Base-by-base conservation (phyloP, 2,113 vertebrate species). In the Solea solea region DNA sequence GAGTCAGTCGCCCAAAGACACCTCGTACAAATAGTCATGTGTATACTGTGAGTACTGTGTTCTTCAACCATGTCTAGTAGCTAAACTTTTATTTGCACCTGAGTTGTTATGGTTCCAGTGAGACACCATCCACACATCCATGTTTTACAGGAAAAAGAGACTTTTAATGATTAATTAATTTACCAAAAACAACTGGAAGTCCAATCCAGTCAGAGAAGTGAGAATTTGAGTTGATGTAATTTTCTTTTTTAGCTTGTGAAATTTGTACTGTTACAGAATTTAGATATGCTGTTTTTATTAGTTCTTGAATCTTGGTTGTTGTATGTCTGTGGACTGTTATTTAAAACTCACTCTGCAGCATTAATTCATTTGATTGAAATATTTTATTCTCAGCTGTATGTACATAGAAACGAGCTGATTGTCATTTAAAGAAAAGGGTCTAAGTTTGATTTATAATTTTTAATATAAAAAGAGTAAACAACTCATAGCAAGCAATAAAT, bases 61-160 rank as follows among this genome's bases (percentile, higher is more conserved):
- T 46, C 9, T 45, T 65, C 5, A 28, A 56, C 9, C 27, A 28
- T 13, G 34, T 40, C 6, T 10, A 25, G 45, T 16, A 10, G 50
- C 27, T 46, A 2, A 21, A 76, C 53, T 34, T 58, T 78, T 74
- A 34, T 3, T 34, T 27, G 28, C 25, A 28, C n/a, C 28, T 40
- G n/a, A 41, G 27, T 40, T 16, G n/a, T 67, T 45, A 15, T 52
- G 44, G 65, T 73, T 76, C 64, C 68, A 75, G 69, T 55, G 51
- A 64, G 46, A 76, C n/a, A 11, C 9, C 48, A 44, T 51, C 49
- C 54, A 46, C 40, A 55, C 55, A 7, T 72, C 4, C n/a, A 40
- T 65, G 12, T 62, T 66, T 46, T 52, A 52, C 8, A 8, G 12
- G 27, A 45, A 27, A 51, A 15, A 42, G 9, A 45, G 10, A 16